Percentiles rank a stretch among this genome's conserved stretches.
Evolutionary conservation across 2,888 invertebrate genomes (phyloP).

Genomic region (Chrysomela aeneicollis): DNA sequence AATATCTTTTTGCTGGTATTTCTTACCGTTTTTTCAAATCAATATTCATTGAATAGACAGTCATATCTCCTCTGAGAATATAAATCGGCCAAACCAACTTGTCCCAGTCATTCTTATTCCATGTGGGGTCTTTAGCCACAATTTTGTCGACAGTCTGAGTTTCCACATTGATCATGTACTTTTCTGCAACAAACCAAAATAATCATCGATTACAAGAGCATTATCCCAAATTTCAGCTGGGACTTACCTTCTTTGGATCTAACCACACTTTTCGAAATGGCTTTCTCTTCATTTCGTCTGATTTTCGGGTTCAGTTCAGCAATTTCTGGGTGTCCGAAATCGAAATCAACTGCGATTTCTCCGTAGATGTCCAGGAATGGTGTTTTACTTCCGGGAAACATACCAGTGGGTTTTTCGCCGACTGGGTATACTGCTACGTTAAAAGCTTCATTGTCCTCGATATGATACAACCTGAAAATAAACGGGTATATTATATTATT

Average conservation of each 20-base stretch:
- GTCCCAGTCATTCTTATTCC: conserved; percentile 34
- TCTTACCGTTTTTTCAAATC: conserved; percentile 62
- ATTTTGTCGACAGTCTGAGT: conserved; percentile 40
- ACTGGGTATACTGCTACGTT: conserved; percentile 51
- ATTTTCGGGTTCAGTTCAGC: background rate
- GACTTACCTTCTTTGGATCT: conserved; percentile 9
- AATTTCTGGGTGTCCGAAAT: conserved; percentile 71
- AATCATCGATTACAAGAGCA: background rate
- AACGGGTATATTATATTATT: no score
- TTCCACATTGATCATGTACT: conserved; percentile 33
- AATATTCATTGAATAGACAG: conserved; percentile 69
- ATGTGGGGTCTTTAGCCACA: conserved; percentile 25
- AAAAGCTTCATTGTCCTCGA: conserved; percentile 50
- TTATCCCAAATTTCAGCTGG: no score
- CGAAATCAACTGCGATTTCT: conserved; percentile 87
- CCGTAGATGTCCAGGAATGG: conserved; percentile 68
- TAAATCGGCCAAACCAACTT: conserved; percentile 74
- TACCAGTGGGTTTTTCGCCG: conserved; percentile 55
- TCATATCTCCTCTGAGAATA: conserved; percentile 84
- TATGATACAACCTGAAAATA: conserved; percentile 54
- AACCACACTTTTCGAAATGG: background rate
- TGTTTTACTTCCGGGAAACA: conserved; percentile 56
- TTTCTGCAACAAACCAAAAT: conserved; percentile 25
- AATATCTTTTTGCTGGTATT: no score
- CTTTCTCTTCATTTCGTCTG: background rate